Evolutionary conservation across 2,113 vertebrate genomes (phyloP), one percentile per base, ranked within the genome.

Genomic region (Alligator sinensis): DNA sequence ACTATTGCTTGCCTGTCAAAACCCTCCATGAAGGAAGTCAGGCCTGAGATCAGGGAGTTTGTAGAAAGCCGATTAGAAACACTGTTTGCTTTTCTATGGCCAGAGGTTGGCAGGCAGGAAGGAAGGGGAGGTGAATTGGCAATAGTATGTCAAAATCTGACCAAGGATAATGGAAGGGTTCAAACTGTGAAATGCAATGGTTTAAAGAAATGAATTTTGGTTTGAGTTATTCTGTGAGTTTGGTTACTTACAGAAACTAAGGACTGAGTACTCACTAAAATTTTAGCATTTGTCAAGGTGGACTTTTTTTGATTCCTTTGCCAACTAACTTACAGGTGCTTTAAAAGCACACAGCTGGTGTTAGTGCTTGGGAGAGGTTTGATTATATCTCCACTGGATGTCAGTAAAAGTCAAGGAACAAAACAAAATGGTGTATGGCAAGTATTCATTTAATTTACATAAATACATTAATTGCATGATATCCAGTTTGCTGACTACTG

Each of bases 381-480:
- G 78, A 61, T 11, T 77, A 9, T 79, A 21, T 92, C 57, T 92
- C 92, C 95, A 90, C 86, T 91, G 94, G 90, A 77, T 80, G 89
- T 95, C 90, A 91, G 90, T 91, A 75, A 96, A 96, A 91, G 82
- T 86, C 70, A 94, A 91, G 78, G 63, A 92, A 92, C 72, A 86
- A 86, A 96, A 59, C 18, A 80, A 88, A 81, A 84, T 58, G 22
- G 85, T 11, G 2, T 85, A 74, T 86, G 92, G 16, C 54, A 90
- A 78, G 55, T 64, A 77, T 30, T 91, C 38, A 78, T 92, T 80
- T 88, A 25, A 16, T 80, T 86, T 59, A 61, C 7, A 72, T 28
- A 64, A 68, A 94, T 87, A 79, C 47, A 24, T 82, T 92, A 91
- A 2, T 89, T 4, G 0, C 9, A 21, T 0, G 2, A n/a, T 89